Base-by-base conservation (phyloP, 2,888 invertebrate species). In the Griposia aprilina region DNA sequence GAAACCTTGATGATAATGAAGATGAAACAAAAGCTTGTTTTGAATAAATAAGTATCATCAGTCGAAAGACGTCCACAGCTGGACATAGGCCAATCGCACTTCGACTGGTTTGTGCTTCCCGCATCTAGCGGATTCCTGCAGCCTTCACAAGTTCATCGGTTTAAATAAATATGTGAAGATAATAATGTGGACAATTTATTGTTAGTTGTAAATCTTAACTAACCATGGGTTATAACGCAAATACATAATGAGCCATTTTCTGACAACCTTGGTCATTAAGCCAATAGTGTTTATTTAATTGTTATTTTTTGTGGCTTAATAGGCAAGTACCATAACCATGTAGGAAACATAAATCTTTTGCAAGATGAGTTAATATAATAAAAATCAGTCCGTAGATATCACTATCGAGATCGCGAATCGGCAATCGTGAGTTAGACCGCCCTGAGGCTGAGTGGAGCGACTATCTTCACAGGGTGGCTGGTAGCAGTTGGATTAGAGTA, bases 171-270 rank as follows among this genome's bases (percentile, higher is more conserved):
- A 15, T 8, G 10, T 63, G 4, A 57, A 57, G 13, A 23, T 57
- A 60, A 60, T 79, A 66, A 76, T 82, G 26, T 59, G 23, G 48
- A 6, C 26, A 59, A 55, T 82, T 66, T 60, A 76, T 48, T 36
- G 36, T 60, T 23, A 36, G 20, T 76, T 45, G 45, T 66, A 45
- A 80, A 59, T 82, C 20, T 36, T 50, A 26, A 36, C 11, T 52
- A 17, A 69, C 2, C 8, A 57, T 76, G 7, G 17, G 10, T 2
- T 59, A 20, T 80, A 69, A 80, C 36, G 7, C 10, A 45, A 41
- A 57, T 6, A 52, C 1, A 0, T 52, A 45, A 59, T 13, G 4
- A 48, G 20, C 15, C 17, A 59, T 66, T 60, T 65, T 59, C 10
- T 20, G 20, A 48, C 30, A 48, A 45, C 36, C 4, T 36, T 73